A percentile compares a stretch with the other conserved stretches of the same genome.
These are phyloP conservation scores for Scaptodrosophila latifasciaeformis DNA, from an alignment of 2,888 invertebrate species.

Conservation along the genomic window DNA sequence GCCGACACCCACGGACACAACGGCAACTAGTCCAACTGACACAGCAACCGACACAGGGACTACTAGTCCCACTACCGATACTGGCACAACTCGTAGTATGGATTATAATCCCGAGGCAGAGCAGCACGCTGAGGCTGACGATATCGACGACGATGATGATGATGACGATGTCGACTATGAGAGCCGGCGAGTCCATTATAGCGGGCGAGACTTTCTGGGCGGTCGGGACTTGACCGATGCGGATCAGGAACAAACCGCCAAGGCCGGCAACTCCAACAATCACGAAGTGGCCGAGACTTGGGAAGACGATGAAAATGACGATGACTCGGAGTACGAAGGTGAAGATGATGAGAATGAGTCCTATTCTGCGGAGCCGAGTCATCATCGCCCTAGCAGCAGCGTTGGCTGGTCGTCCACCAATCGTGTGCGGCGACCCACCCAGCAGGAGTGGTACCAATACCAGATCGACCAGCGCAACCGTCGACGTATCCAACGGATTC, in stretches of 20 bases:
- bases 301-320: slow-evolving; percentile 5
- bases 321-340: slow-evolving; percentile 15
- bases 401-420: neutral
- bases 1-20: neutral
- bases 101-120: neutral
- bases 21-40: neutral
- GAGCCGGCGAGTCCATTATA: too few relatives aligned
- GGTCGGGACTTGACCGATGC: neutral
- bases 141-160: slow-evolving; percentile 14
- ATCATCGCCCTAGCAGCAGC: neutral
- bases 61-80: neutral
- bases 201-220: neutral
- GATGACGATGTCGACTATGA: slow-evolving; percentile 34
- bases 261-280: too few relatives aligned
- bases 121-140: slow-evolving; percentile 5
- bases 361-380: slow-evolving; percentile 16
- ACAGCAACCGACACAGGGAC: neutral
- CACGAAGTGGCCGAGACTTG: slow-evolving; percentile 5
- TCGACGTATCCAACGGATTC: slow-evolving; percentile 46
- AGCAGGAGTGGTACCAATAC: slow-evolving; percentile 50
- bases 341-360: slow-evolving; percentile 14
- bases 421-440: slow-evolving; percentile 30
- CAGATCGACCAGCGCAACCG: slow-evolving; percentile 47
- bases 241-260: too few relatives aligned
- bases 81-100: neutral